Evolutionary conservation across 2,888 invertebrate species (phyloP), one percentile per base, ranked within the genome.

Genomic region (Oxycera nigricornis): DNA sequence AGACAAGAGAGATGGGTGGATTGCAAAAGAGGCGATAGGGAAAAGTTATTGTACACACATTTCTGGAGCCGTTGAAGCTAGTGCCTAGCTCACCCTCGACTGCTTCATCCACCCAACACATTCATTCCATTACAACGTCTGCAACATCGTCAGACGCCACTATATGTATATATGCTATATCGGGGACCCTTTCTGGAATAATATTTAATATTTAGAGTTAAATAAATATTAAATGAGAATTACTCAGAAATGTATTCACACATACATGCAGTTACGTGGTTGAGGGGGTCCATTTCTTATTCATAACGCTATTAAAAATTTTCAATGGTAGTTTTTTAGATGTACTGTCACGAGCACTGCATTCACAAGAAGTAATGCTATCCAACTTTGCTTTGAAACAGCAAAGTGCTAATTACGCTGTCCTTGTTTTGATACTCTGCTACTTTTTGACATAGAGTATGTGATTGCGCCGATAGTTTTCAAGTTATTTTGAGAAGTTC

Each of bases 161-260:
- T 70, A 73, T 20, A 72, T 65, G 65, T 65, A 2, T 59, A 26
- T 39, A 14, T 39, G 7, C 31, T 67, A 28, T 50, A 68, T 68
- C 39, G 50, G 30, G 65, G 61, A 62, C 77, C 75, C 77, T 79
- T 82, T 82, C 83, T 82, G 82, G 82, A 83, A 85, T 85, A 85
- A 85, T 85, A 85, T 84, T 84, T 84, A 84, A 85, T 84, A 84
- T 84, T 84, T 84, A 84, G 84, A 84, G 84, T 83, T 84, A 81
- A 81, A 85, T 84, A 84, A 84, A 84, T 84, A 84, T 84, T 85
- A 84, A 85, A 84, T 84, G 84, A 84, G 80, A 81, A 81, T 84
- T 83, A 83, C 84, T 83, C 83, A 83, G 83, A 83, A 83, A 83
- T 83, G 81, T 81, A 83, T 83, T 83, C 83, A 82, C 83, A 83